Evolutionary conservation across 2,113 vertebrate species (phyloP), one percentile per base, ranked within the genome.

Genomic region (Cebidichthys violaceus): DNA sequence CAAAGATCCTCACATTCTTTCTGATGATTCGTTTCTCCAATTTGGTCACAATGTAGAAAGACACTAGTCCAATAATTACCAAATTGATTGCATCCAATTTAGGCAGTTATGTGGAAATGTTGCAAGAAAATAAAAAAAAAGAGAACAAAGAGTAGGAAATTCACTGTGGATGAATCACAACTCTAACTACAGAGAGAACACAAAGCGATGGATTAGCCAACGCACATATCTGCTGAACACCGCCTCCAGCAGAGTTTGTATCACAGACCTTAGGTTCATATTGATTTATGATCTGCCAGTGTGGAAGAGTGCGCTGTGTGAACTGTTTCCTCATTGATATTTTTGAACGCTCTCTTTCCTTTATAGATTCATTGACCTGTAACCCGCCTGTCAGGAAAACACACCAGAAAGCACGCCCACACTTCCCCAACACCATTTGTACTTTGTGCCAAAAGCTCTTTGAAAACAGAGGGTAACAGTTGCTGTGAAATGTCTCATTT

Each of bases 371-470:
- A 86, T 84, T 90, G 87, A 89, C 84, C 89, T 87, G 43, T 76
- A 84, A 79, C 87, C 78, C 39, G 68, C 80, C 75, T 90, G 81
- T 70, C 88, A 90, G 83, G 57, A 86, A 64, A 86, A 84, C 79
- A 87, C 75, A 75, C 79, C 85, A 71, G 31, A 66, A 76, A 87
- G 57, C 75, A 77, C 84, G 60, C 84, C 86, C 87, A 92, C 85
- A 67, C 79, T 81, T 77, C 62, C 65, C 22, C 20, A 18, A 81
- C 77, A 73, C 22, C 59, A 76, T 74, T 81, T 92, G 83, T 91
- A 77, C 43, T 77, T 85, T 86, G 84, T 94, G 86, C 89, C 92
- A 93, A 93, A 93, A 75, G 69, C 74, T 89, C 60, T 77, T 29
- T 27, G 35, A 77, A 69, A 82, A 67, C 18, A 47, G 67, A 77